phyloP scores from a whole-genome alignment of 2,113 vertebrate genomes.

The Cygnus atratus region DNA sequence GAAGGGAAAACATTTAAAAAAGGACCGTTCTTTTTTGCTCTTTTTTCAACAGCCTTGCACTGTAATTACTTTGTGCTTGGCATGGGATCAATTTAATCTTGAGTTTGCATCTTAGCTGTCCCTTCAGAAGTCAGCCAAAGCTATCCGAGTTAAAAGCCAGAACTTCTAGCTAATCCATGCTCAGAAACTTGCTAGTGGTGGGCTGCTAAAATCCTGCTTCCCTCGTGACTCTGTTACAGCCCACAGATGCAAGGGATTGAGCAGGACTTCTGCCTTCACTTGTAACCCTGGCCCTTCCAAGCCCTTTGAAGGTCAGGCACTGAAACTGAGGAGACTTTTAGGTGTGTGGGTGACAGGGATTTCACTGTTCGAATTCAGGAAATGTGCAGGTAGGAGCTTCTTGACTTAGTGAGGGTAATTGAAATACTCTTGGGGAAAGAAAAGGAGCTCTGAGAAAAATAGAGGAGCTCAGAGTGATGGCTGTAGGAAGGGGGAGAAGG shows the following conservation, averaged over 20 bases:
- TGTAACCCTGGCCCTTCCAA: not conserved
- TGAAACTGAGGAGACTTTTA: not conserved
- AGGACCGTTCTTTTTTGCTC: not conserved
- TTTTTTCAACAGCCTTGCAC: not conserved
- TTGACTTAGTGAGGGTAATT: not conserved
- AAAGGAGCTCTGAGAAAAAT: not conserved
- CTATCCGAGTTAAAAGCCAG: not conserved
- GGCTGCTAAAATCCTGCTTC: not conserved
- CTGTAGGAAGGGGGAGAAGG: not conserved
- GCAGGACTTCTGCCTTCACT: not conserved
- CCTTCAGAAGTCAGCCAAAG: not conserved
- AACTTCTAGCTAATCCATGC: not conserved
- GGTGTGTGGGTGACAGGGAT: not conserved
- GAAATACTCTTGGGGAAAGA: not conserved
- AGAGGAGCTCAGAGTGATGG: not conserved
- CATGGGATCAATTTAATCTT: not conserved
- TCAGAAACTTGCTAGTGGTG: not conserved
- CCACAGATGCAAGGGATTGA: not conserved
- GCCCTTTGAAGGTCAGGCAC: not conserved
- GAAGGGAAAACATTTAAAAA: not conserved
- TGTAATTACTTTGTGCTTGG: conserved; percentile 21
- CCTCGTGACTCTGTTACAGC: not conserved
- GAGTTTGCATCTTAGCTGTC: not conserved
- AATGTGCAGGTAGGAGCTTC: not conserved
- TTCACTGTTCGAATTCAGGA: not conserved